phyloP scores from a whole-genome alignment of 1,140 invertebrate species.

The Hypothenemus hampei region DNA sequence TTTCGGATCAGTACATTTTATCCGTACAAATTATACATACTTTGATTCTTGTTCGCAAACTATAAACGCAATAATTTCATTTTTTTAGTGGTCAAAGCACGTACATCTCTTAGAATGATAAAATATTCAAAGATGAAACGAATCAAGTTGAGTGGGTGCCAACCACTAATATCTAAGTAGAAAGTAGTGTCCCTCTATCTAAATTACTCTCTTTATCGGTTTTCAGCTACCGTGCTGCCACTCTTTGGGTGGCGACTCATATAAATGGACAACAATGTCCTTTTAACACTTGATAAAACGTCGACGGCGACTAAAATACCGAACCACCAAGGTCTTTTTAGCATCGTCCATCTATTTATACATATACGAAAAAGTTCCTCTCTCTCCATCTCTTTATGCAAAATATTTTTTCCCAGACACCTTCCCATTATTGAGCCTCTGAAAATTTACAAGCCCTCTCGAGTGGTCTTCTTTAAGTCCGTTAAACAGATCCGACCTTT shows the following conservation, averaged over 20 bases:
- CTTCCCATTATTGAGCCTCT: too few relatives aligned
- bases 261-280: constrained; percentile 35
- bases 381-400: too few relatives aligned
- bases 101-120: too few relatives aligned
- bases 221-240: constrained; percentile 34
- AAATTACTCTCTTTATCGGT: constrained; percentile 30
- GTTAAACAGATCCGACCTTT: constrained; percentile 18
- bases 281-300: constrained; percentile 32
- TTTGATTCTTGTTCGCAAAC: too few relatives aligned
- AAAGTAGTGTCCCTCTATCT: constrained; percentile 31
- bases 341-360: neutral
- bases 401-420: neutral
- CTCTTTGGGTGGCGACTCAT: constrained; percentile 34
- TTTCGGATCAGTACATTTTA: too few relatives aligned
- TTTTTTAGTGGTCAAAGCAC: too few relatives aligned
- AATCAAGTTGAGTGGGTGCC: constrained; percentile 18
- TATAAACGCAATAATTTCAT: too few relatives aligned
- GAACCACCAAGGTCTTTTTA: too few relatives aligned
- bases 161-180: constrained; percentile 28
- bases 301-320: constrained; percentile 24
- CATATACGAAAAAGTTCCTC: neutral
- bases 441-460: neutral
- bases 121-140: too few relatives aligned
- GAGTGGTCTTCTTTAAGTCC: constrained; percentile 9
- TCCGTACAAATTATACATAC: too few relatives aligned